Evolutionary conservation across 2,797 vertebrate species (phyloP), one percentile per base, ranked within the genome.

Genomic region (Geotrypetes seraphini): DNA sequence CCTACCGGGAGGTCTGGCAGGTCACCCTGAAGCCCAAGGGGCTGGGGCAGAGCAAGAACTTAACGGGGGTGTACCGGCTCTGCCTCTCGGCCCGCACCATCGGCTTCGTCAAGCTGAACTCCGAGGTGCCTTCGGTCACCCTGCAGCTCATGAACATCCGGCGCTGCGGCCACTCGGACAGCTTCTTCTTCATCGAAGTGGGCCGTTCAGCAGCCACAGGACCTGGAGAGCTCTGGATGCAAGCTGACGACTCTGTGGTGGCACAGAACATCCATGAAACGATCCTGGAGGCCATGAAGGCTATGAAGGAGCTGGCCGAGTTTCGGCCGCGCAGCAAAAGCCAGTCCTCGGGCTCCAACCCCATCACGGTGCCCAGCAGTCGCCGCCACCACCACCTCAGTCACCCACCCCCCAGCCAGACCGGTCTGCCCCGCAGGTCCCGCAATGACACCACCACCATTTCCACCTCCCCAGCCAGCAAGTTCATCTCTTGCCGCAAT

Each of bases 211-310:
- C 95, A 2, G 81, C 89, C 53, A 99, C 89, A 8, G 95, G 95
- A 18, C 92, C 95, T 3, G 95, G 95, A 2, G 95, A 99, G 76
- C 62, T 99, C 16, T 99, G 95, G 95, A 97, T 99, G 95, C 95
- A 99, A 60, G 91, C 90, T 1, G 95, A 97, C 22, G 95, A 99
- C 67, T 90, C 90, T 0, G 95, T 97, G 43, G 95, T 97, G 62
- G 95, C 95, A n/a, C 95, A 97, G 46, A 96, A 90, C 61, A 97
- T 99, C 54, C 95, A 99, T 39, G 95, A 99, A 65, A 99, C 95
- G 14, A 95, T 97, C 41, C 46, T 99, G 54, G 95, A 96, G 65
- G 91, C 92, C 3, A 99, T 99, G 95, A 94, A 91, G 67, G 92
- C 94, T 3, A 88, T 99, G 80, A 94, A 96, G 70, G 95, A 97